Base-by-base conservation (phyloP, 2,113 vertebrate species). In the Dendrocopos noguchii region DNA sequence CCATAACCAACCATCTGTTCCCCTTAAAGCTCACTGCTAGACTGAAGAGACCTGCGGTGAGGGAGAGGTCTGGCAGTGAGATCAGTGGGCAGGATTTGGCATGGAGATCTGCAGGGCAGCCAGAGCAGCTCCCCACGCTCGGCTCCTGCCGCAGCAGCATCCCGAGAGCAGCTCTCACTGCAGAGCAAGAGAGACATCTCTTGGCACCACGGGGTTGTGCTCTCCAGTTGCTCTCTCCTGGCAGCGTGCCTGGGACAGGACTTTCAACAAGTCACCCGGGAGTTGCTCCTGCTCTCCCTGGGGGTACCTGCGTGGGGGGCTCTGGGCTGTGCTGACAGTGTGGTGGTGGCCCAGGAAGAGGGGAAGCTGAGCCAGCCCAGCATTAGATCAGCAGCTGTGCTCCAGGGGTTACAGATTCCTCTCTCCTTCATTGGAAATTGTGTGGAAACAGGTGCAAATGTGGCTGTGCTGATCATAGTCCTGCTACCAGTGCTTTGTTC, bases 151-250 rank as follows among this genome's bases (percentile, higher is more conserved):
- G 6, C 92, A 13, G 14, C 52, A 34, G 59, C 27, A 3, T 33
- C 61, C 28, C 1, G 2, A 67, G 82, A 34, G 39, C 55, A 67
- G 81, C 52, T 77, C 87, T 63, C 64, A 53, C 84, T 3, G 0
- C 67, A 8, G 95, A 90, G 90, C 88, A 61, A 87, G 31, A 66
- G 94, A 15, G 95, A 93, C 95, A 77, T 74, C 94, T 96, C 88
- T 91, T 95, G 95, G 94, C 65, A 61, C 1, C 4, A 6, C 0
- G 15, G 29, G 60, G 92, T 27, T 53, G 64, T 50, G 88, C 90
- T 90, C 16, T 46, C 42, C 61, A 39, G 78, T 78, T 5, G 4
- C 65, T 63, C 9, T 7, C 53, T 61, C 4, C 0, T 7, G 34
- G 33, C 4, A 2, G 10, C 12, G 5, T 28, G 13, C 39, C 63